These are phyloP conservation scores for Pemphigus obesinymphae DNA, from an alignment of 1,140 invertebrate genomes.

Conservation along the genomic window DNA sequence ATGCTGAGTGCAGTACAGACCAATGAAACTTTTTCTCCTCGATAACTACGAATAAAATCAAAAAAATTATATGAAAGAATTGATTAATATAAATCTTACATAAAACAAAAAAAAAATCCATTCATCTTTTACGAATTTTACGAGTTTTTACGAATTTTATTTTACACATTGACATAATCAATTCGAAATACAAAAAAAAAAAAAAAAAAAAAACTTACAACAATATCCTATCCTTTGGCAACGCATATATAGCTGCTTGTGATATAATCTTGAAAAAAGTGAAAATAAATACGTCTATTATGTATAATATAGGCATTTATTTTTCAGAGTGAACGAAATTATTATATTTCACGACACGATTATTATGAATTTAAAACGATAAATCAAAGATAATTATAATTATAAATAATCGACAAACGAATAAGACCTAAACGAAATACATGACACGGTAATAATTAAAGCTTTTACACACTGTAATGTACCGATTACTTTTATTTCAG, in stretches of 20 bases:
- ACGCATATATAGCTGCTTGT: not conserved
- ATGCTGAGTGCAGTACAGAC: no score
- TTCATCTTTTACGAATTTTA: no score
- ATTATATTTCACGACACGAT: not conserved
- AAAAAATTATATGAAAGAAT: no score
- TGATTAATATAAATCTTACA: no score
- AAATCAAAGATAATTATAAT: not conserved
- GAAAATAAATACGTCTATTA: not conserved
- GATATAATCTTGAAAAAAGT: not conserved
- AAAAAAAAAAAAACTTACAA: not conserved
- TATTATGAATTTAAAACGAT: slow-evolving; percentile 7
- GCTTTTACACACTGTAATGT: not conserved
- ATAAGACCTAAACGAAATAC: not conserved
- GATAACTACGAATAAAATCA: no score
- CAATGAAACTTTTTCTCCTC: not conserved
- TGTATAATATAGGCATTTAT: not conserved
- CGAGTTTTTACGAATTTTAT: no score
- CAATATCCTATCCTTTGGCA: not conserved
- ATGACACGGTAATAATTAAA: not conserved
- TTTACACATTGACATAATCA: not conserved
- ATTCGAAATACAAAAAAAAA: not conserved
- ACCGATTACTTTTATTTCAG: not conserved
- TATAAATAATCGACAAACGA: not conserved
- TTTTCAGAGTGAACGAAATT: not conserved
- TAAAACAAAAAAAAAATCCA: no score